Evolutionary conservation across 1,140 invertebrate species (phyloP).

Genomic region (Cryptotermes secundus): DNA sequence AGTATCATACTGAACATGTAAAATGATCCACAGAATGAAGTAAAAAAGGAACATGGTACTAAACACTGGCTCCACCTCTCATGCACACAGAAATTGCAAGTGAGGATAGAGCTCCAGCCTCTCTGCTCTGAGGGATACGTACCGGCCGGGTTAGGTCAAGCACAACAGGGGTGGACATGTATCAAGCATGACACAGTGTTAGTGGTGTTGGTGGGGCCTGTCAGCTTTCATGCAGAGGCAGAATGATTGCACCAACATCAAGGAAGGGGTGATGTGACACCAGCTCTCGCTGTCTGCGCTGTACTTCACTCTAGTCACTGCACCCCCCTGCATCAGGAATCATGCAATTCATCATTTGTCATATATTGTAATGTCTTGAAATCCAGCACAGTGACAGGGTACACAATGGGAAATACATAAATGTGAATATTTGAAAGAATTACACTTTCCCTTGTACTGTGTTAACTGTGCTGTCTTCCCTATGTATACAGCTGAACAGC

Average conservation of each 20-base stretch:
- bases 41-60: not conserved
- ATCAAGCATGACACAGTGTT: not conserved
- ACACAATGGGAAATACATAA: no score
- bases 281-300: not conserved
- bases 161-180: not conserved
- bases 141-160: not conserved
- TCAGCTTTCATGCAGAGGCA: not conserved
- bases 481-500: no score
- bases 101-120: not conserved
- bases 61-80: not conserved
- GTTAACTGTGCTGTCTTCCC: no score
- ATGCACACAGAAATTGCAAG: not conserved
- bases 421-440: no score
- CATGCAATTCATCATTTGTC: not conserved
- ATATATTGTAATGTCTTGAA: no score
- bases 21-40: not conserved
- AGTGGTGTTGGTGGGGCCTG: not conserved
- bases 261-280: not conserved
- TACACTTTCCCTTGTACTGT: no score
- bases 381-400: no score
- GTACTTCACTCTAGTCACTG: not conserved
- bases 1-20: no score
- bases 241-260: no score
- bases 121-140: not conserved
- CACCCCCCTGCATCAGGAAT: slow-evolving; percentile 5